These are phyloP conservation scores for Prenolepis imparis DNA, from an alignment of 2,888 invertebrate species.

Conservation along the genomic window DNA sequence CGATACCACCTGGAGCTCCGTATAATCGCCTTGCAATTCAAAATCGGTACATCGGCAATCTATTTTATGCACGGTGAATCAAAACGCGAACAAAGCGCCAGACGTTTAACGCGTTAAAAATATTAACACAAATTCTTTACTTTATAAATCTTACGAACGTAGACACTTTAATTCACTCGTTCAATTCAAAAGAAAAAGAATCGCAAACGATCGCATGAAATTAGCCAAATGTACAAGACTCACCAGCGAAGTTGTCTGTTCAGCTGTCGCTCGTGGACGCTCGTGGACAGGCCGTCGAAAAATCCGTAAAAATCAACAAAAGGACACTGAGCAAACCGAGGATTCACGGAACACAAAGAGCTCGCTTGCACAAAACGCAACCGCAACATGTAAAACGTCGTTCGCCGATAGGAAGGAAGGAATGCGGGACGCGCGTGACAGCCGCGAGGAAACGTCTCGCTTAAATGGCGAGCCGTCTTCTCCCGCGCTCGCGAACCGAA, in stretches of 20 bases:
- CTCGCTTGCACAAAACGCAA: constrained; percentile 64
- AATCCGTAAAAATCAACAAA: constrained; percentile 78
- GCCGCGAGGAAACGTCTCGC: constrained; percentile 48
- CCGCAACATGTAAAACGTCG: constrained; percentile 71
- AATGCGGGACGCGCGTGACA: constrained; percentile 48
- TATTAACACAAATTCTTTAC: background rate
- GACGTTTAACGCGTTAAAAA: background rate
- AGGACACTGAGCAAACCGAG: constrained; percentile 72
- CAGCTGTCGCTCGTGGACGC: background rate
- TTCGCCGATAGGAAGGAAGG: constrained; percentile 62
- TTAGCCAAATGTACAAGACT: background rate
- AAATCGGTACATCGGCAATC: constrained; percentile 19
- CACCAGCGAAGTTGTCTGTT: constrained; percentile 13
- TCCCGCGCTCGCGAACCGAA: constrained; percentile 40
- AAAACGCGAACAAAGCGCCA: background rate
- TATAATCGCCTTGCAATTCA: constrained; percentile 42
- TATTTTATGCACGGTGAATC: constrained; percentile 28
- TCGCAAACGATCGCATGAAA: background rate
- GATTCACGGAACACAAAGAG: constrained; percentile 77
- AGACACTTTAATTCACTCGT: background rate
- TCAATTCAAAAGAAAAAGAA: background rate
- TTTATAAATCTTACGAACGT: background rate
- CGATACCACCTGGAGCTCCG: constrained; percentile 42
- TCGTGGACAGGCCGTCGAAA: constrained; percentile 62
- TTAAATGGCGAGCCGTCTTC: constrained; percentile 24